These are phyloP conservation scores for Dolichotis patagonum DNA, from an alignment of 2,113 vertebrate genomes.

Conservation along the genomic window DNA sequence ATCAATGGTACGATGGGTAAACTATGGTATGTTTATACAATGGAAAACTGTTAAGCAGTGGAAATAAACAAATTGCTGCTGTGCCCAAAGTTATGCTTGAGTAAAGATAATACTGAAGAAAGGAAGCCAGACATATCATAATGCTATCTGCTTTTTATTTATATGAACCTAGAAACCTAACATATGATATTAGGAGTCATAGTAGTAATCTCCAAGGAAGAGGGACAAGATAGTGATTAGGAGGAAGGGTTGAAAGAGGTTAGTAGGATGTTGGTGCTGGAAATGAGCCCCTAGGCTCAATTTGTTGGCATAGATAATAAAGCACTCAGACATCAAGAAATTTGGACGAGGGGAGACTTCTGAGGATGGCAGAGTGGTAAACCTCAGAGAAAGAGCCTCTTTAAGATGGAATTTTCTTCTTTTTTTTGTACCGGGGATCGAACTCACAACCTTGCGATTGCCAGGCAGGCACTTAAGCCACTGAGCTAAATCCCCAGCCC, in stretches of 20 bases:
- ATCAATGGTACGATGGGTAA: neutral
- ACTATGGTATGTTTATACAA: neutral
- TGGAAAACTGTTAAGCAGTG: neutral
- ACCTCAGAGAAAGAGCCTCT: too few species aligned
- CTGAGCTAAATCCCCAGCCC: too few species aligned
- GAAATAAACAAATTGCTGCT: constrained; percentile 28
- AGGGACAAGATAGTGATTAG: neutral
- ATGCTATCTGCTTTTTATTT: neutral
- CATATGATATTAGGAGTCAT: neutral
- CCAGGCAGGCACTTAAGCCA: too few species aligned
- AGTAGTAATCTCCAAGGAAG: constrained; percentile 2
- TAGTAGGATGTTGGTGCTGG: neutral
- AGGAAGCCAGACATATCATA: constrained; percentile 1
- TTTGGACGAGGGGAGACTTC: neutral
- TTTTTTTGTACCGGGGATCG: too few species aligned
- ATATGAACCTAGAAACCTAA: neutral
- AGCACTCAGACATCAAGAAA: neutral
- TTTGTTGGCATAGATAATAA: neutral
- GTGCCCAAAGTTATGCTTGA: neutral
- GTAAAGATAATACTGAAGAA: constrained; percentile 22
- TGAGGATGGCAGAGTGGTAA: too few species aligned
- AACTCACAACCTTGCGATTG: too few species aligned
- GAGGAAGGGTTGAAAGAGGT: neutral
- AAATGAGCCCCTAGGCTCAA: neutral
- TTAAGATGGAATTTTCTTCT: too few species aligned